phyloP scores from a whole-genome alignment of 2,113 vertebrate genomes.

The Mesoclemmys tuberculata region DNA sequence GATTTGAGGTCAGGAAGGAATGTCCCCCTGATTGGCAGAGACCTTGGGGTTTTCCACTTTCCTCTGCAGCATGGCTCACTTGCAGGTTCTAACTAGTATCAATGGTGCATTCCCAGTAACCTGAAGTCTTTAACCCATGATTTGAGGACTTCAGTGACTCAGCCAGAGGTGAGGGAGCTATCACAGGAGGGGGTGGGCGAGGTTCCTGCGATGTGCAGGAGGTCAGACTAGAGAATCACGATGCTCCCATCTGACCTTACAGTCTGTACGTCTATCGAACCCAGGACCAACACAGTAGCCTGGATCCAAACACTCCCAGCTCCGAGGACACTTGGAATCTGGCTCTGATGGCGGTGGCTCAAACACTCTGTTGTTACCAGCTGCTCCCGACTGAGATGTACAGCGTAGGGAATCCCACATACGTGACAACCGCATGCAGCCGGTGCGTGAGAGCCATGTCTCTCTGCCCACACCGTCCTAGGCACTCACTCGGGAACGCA shows the following conservation, averaged over 20 bases:
- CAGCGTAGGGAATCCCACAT: too few species aligned
- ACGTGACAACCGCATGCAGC: too few species aligned
- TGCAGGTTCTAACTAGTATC: too few species aligned
- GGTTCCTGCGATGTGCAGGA: too few species aligned
- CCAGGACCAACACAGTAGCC: not conserved
- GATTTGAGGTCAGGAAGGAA: not conserved
- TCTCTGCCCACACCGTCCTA: not conserved
- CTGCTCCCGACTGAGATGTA: not conserved
- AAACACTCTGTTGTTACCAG: not conserved
- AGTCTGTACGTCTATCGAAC: not conserved
- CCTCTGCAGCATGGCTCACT: not conserved
- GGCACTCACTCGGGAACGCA: not conserved
- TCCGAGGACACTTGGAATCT: not conserved
- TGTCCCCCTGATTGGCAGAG: not conserved
- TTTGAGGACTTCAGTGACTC: not conserved
- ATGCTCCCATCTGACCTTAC: not conserved
- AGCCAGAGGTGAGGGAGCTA: not conserved
- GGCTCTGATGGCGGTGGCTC: not conserved
- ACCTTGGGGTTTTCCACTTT: not conserved
- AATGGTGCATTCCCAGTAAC: not conserved
- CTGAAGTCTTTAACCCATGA: not conserved
- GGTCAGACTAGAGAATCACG: not conserved
- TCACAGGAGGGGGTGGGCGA: not conserved
- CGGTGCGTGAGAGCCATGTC: too few species aligned
- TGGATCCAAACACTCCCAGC: not conserved